Evolutionary conservation across 2,888 invertebrate species (phyloP).

Genomic region (Ophioninae sp.): DNA sequence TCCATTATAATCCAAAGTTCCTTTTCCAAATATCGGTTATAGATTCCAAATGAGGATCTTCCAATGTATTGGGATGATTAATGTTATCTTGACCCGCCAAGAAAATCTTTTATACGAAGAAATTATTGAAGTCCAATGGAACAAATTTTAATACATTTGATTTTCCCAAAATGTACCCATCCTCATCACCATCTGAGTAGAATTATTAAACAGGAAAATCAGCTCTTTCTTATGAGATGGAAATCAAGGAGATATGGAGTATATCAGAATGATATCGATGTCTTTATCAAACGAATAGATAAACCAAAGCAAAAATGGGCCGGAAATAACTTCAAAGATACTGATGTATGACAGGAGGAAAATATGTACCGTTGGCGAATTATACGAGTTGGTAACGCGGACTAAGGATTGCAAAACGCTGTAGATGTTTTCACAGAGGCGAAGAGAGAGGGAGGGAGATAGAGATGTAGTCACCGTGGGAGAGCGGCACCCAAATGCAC

Average conservation of each 20-base stretch:
- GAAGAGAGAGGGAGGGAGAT: slow-evolving; percentile 57
- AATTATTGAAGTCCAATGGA: too few relatives aligned
- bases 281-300: background rate
- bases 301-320: background rate
- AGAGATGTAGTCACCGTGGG: slow-evolving; percentile 35
- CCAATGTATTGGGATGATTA: too few relatives aligned
- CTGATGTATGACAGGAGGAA: background rate
- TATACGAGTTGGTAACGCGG: slow-evolving; percentile 1
- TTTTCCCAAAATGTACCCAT: background rate
- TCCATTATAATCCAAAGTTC: too few relatives aligned
- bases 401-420: slow-evolving; percentile 1
- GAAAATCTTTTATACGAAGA: too few relatives aligned
- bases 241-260: too few relatives aligned
- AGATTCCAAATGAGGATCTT: too few relatives aligned
- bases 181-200: background rate
- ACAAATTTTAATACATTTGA: background rate
- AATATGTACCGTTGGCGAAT: background rate
- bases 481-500: slow-evolving; percentile 31
- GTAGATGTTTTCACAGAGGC: background rate
- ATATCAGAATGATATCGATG: background rate
- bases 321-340: background rate
- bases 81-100: too few relatives aligned
- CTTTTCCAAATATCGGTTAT: too few relatives aligned
- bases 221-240: background rate
- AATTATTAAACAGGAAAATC: background rate